Conservation (phyloP, 2,888 invertebrate genomes). For the Nezara viridula region DNA sequence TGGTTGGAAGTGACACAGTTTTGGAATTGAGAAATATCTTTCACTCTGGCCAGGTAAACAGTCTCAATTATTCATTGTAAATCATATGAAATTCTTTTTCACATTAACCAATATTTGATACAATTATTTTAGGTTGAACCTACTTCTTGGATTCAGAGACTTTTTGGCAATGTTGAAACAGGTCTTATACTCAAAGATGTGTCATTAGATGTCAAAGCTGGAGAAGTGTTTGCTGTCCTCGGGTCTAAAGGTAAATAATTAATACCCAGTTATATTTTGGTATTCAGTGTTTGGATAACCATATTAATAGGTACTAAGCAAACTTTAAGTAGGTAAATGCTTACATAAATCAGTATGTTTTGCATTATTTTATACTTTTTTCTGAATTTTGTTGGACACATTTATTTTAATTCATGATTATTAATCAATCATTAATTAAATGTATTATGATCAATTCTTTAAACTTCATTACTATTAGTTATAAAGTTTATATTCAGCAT, state of each 20-base stretch:
- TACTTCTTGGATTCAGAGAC: slow-evolving; percentile 80
- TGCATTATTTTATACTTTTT: no score
- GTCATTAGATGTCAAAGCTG: slow-evolving; percentile 89
- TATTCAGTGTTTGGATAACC: no score
- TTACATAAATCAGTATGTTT: no score
- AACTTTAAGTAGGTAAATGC: no score
- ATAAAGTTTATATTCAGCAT: no score
- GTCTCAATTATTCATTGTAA: slow-evolving; percentile 24
- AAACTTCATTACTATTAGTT: no score
- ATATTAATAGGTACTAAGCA: no score
- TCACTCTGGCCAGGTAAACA: slow-evolving; percentile 86
- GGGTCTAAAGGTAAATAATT: slow-evolving; percentile 87
- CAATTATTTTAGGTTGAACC: slow-evolving; percentile 78
- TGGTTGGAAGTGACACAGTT: slow-evolving; percentile 82
- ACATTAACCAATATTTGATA: neutral
- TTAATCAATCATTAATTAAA: no score
- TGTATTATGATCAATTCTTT: no score
- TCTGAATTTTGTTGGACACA: no score
- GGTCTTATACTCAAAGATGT: slow-evolving; percentile 94
- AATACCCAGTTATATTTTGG: no score
- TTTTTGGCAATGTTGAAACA: slow-evolving; percentile 84
- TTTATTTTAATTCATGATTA: no score
- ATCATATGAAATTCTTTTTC: slow-evolving; percentile 9
- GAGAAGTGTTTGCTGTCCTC: slow-evolving; percentile 92
- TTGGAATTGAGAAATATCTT: slow-evolving; percentile 90